Conservation (phyloP, 2,113 vertebrate genomes). For the Microtus ochrogaster region DNA sequence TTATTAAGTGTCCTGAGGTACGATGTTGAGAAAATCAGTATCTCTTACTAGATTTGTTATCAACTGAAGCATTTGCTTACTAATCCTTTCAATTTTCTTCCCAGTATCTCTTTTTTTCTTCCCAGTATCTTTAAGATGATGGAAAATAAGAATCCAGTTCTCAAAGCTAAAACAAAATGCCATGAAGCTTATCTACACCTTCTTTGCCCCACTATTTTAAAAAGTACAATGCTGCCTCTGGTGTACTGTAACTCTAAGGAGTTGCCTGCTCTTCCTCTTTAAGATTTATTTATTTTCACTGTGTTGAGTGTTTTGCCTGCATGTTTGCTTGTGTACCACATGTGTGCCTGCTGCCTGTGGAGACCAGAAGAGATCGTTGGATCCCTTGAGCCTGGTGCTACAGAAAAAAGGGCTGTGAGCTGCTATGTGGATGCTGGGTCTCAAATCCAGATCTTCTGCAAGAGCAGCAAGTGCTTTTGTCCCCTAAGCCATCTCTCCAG, state of each 20-base stretch:
- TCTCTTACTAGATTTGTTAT: not conserved
- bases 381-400: not conserved
- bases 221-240: not conserved
- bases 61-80: not conserved
- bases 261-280: not conserved
- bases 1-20: conserved; percentile 3
- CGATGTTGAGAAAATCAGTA: not conserved
- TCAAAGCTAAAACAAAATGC: not conserved
- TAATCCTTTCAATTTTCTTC: conserved; percentile 32
- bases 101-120: conserved; percentile 2
- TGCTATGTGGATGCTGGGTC: not conserved
- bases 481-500: not conserved
- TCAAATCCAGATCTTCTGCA: not conserved
- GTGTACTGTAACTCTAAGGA: not conserved
- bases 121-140: conserved; percentile 28
- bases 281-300: not conserved
- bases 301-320: not conserved
- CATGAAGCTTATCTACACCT: not conserved
- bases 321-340: not conserved
- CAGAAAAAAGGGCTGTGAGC: not conserved
- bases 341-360: not conserved
- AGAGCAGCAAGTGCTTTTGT: not conserved
- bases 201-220: not conserved
- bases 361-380: not conserved
- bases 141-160: not conserved